Conservation (phyloP, 2,113 vertebrate species). For the Cryptotis parvus region DNA sequence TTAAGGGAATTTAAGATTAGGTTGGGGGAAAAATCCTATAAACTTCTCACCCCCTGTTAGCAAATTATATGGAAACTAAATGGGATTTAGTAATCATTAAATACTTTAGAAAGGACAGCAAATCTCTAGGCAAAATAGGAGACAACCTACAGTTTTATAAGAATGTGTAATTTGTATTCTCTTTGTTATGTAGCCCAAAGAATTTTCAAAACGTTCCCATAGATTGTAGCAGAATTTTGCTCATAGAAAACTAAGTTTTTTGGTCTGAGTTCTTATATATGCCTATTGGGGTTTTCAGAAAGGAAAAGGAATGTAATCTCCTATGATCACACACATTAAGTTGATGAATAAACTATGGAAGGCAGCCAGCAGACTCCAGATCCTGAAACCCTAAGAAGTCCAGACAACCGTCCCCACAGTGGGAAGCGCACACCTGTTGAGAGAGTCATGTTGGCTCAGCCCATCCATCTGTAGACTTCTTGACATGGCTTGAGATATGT, state of each 20-base stretch:
- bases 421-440: neutral
- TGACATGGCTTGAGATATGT: neutral
- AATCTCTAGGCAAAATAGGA: slow-evolving; percentile 41
- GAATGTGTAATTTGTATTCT: slow-evolving; percentile 5
- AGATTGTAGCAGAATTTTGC: slow-evolving; percentile 44
- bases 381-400: neutral
- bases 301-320: slow-evolving; percentile 43
- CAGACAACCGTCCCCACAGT: neutral
- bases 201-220: slow-evolving; percentile 28
- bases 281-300: slow-evolving; percentile 31
- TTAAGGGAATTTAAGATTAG: slow-evolving; percentile 21
- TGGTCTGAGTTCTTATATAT: slow-evolving; percentile 20
- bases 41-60: neutral
- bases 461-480: neutral
- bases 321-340: neutral
- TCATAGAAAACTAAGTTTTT: slow-evolving; percentile 32
- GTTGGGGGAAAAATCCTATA: neutral
- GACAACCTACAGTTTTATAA: neutral
- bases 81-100: neutral
- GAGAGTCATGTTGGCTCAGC: neutral
- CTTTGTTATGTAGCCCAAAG: slow-evolving; percentile 23
- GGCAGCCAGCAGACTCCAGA: neutral
- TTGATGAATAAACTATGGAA: neutral
- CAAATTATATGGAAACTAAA: slow-evolving; percentile 32
- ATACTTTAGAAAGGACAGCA: slow-evolving; percentile 9